Evolutionary conservation across 1,140 invertebrate species (phyloP).

Genomic region (Solen grandis): DNA sequence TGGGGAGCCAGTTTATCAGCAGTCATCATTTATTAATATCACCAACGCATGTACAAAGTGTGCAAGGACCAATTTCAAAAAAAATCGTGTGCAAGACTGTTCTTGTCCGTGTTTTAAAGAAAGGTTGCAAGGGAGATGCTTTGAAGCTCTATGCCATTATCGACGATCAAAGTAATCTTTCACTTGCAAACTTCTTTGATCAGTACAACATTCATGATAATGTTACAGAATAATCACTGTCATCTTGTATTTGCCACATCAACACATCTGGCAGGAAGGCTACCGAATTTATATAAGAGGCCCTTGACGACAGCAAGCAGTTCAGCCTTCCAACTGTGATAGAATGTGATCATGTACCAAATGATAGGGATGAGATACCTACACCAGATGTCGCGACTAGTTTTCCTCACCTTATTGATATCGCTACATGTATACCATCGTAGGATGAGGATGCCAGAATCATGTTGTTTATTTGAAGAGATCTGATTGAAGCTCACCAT

Average conservation of each 20-base stretch:
- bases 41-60: too few species aligned
- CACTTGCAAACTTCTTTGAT: too few species aligned
- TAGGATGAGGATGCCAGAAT: constrained; percentile 23
- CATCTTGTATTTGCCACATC: too few species aligned
- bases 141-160: too few species aligned
- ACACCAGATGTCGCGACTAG: constrained; percentile 1
- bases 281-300: too few species aligned
- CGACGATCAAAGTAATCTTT: constrained; percentile 54
- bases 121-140: constrained; percentile 26
- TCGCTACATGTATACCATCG: constrained; percentile 21
- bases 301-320: too few species aligned
- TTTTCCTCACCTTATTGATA: constrained; percentile 29
- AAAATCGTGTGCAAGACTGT: constrained; percentile 55
- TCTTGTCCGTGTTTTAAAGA: constrained; percentile 30
- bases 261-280: too few species aligned
- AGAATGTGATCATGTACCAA: not conserved
- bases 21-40: too few species aligned
- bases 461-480: constrained; percentile 35
- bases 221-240: too few species aligned
- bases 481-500: constrained; percentile 40
- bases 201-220: too few species aligned
- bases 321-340: not conserved
- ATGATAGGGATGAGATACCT: not conserved
- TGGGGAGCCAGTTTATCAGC: too few species aligned
- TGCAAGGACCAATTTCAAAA: too few species aligned